Evolutionary conservation across 2,113 vertebrate genomes (phyloP).

Genomic region (Thymallus thymallus): DNA sequence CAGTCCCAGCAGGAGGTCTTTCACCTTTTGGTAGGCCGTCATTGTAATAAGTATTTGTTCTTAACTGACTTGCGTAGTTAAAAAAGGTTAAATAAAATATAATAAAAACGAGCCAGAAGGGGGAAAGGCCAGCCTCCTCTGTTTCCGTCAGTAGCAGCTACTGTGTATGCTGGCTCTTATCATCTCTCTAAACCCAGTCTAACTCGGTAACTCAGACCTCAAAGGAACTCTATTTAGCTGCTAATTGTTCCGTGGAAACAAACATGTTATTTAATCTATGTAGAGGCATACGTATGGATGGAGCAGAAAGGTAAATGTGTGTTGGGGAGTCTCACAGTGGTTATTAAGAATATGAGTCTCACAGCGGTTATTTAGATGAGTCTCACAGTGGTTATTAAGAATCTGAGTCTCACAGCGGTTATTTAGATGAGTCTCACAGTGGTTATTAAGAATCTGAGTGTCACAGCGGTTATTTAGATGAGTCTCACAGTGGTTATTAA

Average conservation of each 20-base stretch:
- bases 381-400: conserved; percentile 43
- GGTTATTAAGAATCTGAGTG: too few species aligned
- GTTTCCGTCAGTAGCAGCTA: conserved; percentile 64
- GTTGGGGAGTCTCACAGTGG: conserved; percentile 33
- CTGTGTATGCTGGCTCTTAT: conserved; percentile 64
- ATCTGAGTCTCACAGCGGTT: too few species aligned
- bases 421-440: too few species aligned
- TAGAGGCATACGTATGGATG: conserved; percentile 59
- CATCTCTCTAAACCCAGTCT: neutral
- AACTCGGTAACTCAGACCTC: conserved; percentile 38
- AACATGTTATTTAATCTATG: conserved; percentile 69
- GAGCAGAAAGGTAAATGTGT: conserved; percentile 53
- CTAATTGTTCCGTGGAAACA: conserved; percentile 70
- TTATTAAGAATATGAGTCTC: too few species aligned
- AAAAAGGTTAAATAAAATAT: too few species aligned
- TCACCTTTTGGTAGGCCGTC: too few species aligned
- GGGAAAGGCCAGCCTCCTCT: conserved; percentile 38
- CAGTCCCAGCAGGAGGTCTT: too few species aligned
- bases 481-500: too few species aligned
- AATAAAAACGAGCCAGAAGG: conserved; percentile 46
- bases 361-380: conserved; percentile 50
- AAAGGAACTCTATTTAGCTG: conserved; percentile 66
- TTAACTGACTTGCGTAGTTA: too few species aligned
- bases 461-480: too few species aligned
- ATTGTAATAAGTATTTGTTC: too few species aligned